Base-by-base conservation (phyloP, 2,888 invertebrate species). In the Drosophila silvestris region DNA sequence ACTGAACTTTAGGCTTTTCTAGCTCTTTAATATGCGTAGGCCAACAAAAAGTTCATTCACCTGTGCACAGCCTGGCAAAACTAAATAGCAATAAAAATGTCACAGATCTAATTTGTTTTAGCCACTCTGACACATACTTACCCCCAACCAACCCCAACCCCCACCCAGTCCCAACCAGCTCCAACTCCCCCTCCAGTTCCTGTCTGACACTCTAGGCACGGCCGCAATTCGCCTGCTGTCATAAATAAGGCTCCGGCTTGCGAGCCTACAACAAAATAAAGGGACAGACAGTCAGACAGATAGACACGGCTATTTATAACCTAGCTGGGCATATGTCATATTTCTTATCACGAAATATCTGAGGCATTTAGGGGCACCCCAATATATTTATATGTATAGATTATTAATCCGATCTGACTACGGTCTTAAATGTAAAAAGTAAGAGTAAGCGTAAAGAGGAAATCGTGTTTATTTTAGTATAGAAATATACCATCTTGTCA, bases 51-150 rank as follows among this genome's bases (percentile, higher is more conserved):
- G 84, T 85, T 85, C 86, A 69, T 85, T 85, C 79, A 86, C 81
- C 84, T 73, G 32, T 52, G 30, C 41, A 58, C 51, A 54, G 62
- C 39, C 44, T 56, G 32, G 32, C 28, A 30, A 47, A 64, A 58
- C 79, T 74, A 77, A 84, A 77, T 70, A 74, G 83, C 85, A 82
- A 87, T 87, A 85, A 87, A 85, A 87, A 83, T 85, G 85, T 87
- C 87, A 83, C 69, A 82, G 78, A 80, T 77, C 78, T 83, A 85
- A 85, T 85, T 87, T 83, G 85, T 85, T 82, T 84, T 69, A 57
- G 67, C 65, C 74, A 70, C 65, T 68, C 72, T 72, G 70, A 32
- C 62, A 68, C 69, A 64, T 39, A 51, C 50, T 53, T 37, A 33
- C 53, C 37, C 47, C 47, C 39, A 37, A 37, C 28, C 37, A 39